A percentile compares a stretch with the other conserved stretches of the same genome.
Conservation (phyloP, 2,113 vertebrate species). For the Tinamus guttatus region DNA sequence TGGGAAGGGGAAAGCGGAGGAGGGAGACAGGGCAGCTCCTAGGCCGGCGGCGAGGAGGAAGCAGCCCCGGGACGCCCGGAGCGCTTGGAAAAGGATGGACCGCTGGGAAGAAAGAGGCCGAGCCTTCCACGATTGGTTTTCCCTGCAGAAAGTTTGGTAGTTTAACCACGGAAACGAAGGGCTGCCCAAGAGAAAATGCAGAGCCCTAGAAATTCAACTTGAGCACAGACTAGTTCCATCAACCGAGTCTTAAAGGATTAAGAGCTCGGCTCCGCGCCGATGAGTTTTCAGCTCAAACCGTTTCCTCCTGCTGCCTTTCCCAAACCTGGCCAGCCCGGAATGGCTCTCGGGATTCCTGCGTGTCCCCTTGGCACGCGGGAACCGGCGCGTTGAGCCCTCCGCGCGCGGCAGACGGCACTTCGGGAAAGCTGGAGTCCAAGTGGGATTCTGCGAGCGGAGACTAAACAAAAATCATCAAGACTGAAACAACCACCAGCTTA, state of each 20-base stretch:
- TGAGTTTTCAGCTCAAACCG: not conserved
- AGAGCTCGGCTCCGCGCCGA: not conserved
- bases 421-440: not conserved
- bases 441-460: not conserved
- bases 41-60: not conserved
- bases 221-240: not conserved
- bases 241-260: not conserved
- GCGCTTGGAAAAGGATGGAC: not conserved
- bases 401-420: not conserved
- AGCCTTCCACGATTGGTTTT: too few relatives aligned
- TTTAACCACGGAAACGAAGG: not conserved
- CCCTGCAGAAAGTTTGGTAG: not conserved
- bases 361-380: too few relatives aligned
- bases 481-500: not conserved
- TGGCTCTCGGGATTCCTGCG: too few relatives aligned
- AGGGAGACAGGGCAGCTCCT: not conserved
- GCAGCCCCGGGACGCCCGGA: not conserved
- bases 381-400: not conserved
- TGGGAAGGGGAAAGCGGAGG: not conserved
- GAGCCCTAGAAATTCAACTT: not conserved
- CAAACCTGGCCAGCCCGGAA: not conserved
- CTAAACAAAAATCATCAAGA: not conserved
- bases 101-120: too few relatives aligned
- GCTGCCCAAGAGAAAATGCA: not conserved
- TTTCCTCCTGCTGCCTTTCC: not conserved